Evolutionary conservation across 2,797 vertebrate species (phyloP).

Genomic region (Sciurus vulgaris): DNA sequence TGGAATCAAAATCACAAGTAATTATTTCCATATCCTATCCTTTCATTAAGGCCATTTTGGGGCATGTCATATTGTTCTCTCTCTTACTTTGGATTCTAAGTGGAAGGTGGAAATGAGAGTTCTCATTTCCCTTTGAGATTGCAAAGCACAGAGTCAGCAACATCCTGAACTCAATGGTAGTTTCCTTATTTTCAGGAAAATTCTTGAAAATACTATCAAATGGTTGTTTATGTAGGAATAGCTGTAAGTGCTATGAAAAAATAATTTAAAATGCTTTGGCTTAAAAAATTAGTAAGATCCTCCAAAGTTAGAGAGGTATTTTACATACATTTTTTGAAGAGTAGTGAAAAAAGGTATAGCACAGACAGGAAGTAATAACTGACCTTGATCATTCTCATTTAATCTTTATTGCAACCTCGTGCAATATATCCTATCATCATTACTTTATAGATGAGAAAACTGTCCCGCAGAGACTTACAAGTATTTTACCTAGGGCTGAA

Average conservation of each 20-base stretch:
- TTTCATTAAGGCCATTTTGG: not conserved
- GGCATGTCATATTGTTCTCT: not conserved
- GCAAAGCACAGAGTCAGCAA: not conserved
- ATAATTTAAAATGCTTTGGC: not conserved
- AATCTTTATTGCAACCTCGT: not conserved
- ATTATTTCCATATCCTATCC: not conserved
- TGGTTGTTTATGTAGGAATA: not conserved
- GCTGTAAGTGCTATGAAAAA: not conserved
- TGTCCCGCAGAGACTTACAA: not conserved
- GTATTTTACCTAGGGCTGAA: not conserved
- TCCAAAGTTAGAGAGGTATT: not conserved
- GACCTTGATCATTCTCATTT: not conserved
- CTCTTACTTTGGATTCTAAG: not conserved
- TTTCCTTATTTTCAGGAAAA: not conserved
- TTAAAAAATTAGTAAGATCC: not conserved
- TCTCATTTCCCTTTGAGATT: not conserved
- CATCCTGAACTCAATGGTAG: not conserved
- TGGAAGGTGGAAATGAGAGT: not conserved
- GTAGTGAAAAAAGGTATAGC: not conserved
- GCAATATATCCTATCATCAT: not conserved
- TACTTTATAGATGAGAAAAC: not conserved
- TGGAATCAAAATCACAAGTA: not conserved
- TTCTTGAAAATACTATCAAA: not conserved
- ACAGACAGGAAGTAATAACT: not conserved
- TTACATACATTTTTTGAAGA: not conserved